These are phyloP conservation scores for Molorchus minor DNA, from an alignment of 2,888 invertebrate genomes.

Conservation along the genomic window DNA sequence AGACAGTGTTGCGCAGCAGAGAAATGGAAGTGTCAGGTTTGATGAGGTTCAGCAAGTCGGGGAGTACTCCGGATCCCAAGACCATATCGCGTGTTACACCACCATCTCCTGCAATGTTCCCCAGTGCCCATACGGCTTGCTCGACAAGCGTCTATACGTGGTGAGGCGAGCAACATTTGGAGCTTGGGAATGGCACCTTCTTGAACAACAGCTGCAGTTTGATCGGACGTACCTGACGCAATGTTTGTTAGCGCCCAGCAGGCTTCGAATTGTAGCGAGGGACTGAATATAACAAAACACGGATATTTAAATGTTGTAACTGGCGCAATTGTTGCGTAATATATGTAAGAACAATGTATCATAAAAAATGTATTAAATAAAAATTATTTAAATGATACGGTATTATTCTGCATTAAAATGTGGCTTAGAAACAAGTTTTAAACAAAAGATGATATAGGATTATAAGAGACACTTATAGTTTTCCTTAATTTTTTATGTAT, in stretches of 20 bases:
- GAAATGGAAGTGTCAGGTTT: constrained; percentile 68
- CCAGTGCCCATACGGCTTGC: constrained; percentile 97
- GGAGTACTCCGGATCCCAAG: constrained; percentile 75
- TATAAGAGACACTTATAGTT: no score
- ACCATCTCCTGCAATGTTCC: constrained; percentile 97
- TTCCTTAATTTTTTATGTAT: no score
- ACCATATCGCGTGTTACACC: constrained; percentile 83
- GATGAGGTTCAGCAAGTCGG: constrained; percentile 75
- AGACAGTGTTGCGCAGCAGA: constrained; percentile 84
- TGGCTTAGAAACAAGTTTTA: no score
- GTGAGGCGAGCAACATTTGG: constrained; percentile 75
- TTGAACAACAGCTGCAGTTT: constrained; percentile 88
- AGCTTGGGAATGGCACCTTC: constrained; percentile 88
- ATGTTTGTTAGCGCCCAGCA: constrained; percentile 98
- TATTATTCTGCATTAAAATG: no score
- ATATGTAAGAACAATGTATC: no score
- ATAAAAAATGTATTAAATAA: no score
- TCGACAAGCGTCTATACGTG: constrained; percentile 79
- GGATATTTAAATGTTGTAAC: no score
- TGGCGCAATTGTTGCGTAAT: no score
- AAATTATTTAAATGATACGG: no score
- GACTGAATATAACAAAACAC: constrained; percentile 63
- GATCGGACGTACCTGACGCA: constrained; percentile 91
- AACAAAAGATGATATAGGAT: no score
- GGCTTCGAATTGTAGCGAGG: constrained; percentile 90